Evolutionary conservation across 2,888 invertebrate genomes (phyloP).

Genomic region (Isoperla grammatica): DNA sequence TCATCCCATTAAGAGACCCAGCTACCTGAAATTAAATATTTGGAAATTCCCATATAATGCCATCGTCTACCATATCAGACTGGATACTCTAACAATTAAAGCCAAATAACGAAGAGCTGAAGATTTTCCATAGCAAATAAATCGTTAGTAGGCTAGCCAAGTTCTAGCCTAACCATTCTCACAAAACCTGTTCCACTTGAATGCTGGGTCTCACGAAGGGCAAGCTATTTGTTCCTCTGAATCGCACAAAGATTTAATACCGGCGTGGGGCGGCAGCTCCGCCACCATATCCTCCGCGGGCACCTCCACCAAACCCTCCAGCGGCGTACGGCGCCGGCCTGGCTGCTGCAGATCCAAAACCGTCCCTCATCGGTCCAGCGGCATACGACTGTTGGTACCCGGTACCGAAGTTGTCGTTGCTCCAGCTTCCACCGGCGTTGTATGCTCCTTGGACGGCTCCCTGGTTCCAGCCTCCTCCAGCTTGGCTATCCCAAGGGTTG

Average conservation of each 20-base stretch:
- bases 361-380: slow-evolving; percentile 14
- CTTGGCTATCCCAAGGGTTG: slow-evolving; percentile 30
- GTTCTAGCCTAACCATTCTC: too few relatives aligned
- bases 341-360: background rate
- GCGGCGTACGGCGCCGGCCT: slow-evolving; percentile 6
- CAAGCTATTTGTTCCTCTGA: too few relatives aligned
- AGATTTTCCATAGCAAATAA: too few relatives aligned
- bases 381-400: slow-evolving; percentile 16
- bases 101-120: too few relatives aligned
- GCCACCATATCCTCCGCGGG: slow-evolving; percentile 20
- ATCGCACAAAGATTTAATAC: background rate
- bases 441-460: slow-evolving; percentile 29
- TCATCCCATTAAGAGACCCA: too few relatives aligned
- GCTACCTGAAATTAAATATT: too few relatives aligned
- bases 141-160: too few relatives aligned
- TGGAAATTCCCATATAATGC: too few relatives aligned
- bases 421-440: slow-evolving; percentile 32
- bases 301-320: background rate
- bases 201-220: too few relatives aligned
- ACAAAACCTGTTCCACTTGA: too few relatives aligned
- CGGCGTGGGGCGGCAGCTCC: slow-evolving; percentile 17
- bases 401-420: slow-evolving; percentile 24
- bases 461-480: slow-evolving; percentile 33
- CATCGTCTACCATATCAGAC: too few relatives aligned
- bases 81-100: too few relatives aligned